phyloP scores from a whole-genome alignment of 2,113 vertebrate genomes.

The Lagopus leucura region DNA sequence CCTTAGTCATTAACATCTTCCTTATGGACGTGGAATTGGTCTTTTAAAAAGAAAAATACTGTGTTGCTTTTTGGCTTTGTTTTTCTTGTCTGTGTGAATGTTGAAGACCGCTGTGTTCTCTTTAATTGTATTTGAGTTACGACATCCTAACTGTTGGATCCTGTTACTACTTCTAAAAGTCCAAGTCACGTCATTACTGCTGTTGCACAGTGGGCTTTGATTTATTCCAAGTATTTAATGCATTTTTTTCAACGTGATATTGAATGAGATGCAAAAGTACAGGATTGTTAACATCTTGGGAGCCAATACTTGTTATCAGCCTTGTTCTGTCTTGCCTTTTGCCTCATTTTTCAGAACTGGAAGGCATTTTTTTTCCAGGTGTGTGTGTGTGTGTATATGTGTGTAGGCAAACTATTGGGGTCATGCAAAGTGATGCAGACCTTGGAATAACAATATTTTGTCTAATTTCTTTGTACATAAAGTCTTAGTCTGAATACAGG shows the following conservation, averaged over 20 bases:
- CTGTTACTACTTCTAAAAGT: not conserved
- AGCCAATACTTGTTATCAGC: not conserved
- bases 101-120: not conserved
- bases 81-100: not conserved
- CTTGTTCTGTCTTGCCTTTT: not conserved
- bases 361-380: not conserved
- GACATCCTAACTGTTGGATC: not conserved
- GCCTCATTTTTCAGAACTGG: not conserved
- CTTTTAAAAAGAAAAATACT: not conserved
- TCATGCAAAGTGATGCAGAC: not conserved
- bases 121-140: not conserved
- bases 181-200: fast-evolving
- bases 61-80: not conserved
- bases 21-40: not conserved
- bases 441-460: not conserved
- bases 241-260: not conserved
- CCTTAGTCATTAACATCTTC: not conserved
- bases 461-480: not conserved
- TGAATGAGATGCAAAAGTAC: not conserved
- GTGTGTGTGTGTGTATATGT: not conserved
- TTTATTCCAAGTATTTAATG: not conserved
- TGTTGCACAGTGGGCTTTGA: not conserved
- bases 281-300: fast-evolving
- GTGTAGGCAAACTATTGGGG: fast-evolving
- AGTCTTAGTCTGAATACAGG: not conserved